A percentile compares a stretch with the other conserved stretches of the same genome.
phyloP scores from a whole-genome alignment of 2,888 invertebrate species.

The Meiosimyza decipiens region DNA sequence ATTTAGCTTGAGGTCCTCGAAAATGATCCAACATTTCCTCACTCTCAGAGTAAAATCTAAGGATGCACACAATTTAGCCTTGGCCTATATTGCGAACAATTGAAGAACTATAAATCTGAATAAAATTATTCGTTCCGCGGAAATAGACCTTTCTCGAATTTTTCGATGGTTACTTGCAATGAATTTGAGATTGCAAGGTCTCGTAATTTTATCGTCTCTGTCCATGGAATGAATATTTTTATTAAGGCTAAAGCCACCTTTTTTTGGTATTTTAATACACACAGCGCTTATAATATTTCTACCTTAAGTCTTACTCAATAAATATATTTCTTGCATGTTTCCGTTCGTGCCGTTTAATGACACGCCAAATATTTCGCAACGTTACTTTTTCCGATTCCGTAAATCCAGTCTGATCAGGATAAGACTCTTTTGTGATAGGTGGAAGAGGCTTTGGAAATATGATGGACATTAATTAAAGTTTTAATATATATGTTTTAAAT shows the following conservation, averaged over 20 bases:
- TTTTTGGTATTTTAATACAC: too few relatives aligned
- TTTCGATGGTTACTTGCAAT: too few relatives aligned
- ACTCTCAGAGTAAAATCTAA: slow-evolving; percentile 11
- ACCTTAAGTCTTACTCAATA: slow-evolving; percentile 35
- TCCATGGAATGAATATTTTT: too few relatives aligned
- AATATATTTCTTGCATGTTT: slow-evolving; percentile 42
- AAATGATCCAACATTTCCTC: slow-evolving; percentile 49
- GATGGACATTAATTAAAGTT: neutral
- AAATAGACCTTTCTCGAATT: too few relatives aligned
- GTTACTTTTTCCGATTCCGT: slow-evolving; percentile 38
- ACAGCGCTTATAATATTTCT: too few relatives aligned
- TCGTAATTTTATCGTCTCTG: too few relatives aligned
- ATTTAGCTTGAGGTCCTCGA: slow-evolving; percentile 36
- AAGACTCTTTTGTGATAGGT: slow-evolving; percentile 1
- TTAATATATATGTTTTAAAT: too few relatives aligned
- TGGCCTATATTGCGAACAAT: too few relatives aligned
- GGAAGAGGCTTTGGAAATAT: slow-evolving; percentile 27
- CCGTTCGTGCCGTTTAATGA: slow-evolving; percentile 36
- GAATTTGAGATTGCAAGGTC: too few relatives aligned
- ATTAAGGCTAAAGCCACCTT: too few relatives aligned
- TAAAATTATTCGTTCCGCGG: too few relatives aligned
- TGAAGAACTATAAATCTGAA: too few relatives aligned
- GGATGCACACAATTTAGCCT: neutral
- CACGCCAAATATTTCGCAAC: slow-evolving; percentile 43
- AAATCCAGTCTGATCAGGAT: slow-evolving; percentile 39